phyloP scores from a whole-genome alignment of 35 echinoderm and acorn worm genomes.

The Acanthaster planci region DNA sequence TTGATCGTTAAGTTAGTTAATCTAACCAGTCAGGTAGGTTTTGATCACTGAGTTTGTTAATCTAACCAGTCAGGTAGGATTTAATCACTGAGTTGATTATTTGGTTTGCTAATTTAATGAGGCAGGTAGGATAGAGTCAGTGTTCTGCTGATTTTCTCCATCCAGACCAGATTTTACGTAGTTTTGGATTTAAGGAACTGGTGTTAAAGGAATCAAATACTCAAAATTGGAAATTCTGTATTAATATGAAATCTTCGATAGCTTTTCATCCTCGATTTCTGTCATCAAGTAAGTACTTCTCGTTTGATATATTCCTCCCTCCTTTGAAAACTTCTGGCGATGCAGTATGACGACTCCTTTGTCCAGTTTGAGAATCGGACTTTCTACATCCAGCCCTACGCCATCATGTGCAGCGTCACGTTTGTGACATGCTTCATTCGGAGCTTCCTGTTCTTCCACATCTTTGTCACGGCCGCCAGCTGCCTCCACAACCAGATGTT shows the following conservation, averaged over 20 bases:
- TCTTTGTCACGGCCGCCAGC: slow-evolving; percentile 73
- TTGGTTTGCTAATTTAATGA: too few relatives aligned
- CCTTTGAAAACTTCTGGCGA: not conserved
- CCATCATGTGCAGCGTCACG: slow-evolving; percentile 31
- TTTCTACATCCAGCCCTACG: slow-evolving; percentile 8
- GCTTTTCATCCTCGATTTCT: too few relatives aligned
- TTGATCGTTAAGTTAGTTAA: not conserved
- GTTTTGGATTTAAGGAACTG: too few relatives aligned
- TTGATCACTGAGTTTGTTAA: not conserved
- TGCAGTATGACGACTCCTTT: not conserved
- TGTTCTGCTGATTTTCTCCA: too few relatives aligned
- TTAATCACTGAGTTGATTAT: not conserved
- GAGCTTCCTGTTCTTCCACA: slow-evolving; percentile 56
- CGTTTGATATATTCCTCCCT: too few relatives aligned
- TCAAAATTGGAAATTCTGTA: too few relatives aligned
- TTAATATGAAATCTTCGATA: too few relatives aligned
- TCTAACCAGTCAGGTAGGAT: not conserved
- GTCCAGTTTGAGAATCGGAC: slow-evolving; percentile 1
- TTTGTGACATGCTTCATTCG: slow-evolving; percentile 63
- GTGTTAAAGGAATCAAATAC: too few relatives aligned
- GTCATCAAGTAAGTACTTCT: too few relatives aligned
- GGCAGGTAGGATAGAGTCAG: too few relatives aligned
- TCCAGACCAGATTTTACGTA: too few relatives aligned
- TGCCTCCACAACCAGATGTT: slow-evolving; percentile 94
- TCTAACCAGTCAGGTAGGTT: not conserved